Conservation (phyloP, 1,140 invertebrate genomes). For the Scaptomyza graminum region DNA sequence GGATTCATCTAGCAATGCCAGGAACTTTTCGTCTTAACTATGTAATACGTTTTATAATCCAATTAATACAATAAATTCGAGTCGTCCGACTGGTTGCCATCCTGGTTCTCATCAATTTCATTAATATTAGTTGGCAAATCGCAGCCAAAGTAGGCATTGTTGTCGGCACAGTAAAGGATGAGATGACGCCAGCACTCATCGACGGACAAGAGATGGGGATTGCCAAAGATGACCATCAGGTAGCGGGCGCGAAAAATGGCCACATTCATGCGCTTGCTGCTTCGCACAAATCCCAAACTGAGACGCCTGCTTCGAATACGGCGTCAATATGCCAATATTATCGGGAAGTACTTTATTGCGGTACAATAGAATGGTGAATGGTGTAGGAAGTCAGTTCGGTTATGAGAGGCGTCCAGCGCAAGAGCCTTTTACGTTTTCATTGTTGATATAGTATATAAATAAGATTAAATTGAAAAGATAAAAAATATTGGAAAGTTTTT, state of each 20-base stretch:
- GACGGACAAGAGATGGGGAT: constrained; percentile 89
- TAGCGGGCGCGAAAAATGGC: constrained; percentile 92
- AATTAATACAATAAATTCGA: constrained; percentile 7
- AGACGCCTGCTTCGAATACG: constrained; percentile 94
- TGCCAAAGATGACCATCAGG: constrained; percentile 92
- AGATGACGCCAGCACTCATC: constrained; percentile 90
- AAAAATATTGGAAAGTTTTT: neutral
- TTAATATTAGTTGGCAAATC: constrained; percentile 83
- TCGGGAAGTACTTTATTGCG: constrained; percentile 86
- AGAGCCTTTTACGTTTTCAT: neutral
- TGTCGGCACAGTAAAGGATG: constrained; percentile 87
- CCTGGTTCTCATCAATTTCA: neutral
- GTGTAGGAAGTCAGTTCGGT: too few relatives aligned
- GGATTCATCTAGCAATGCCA: constrained; percentile 10
- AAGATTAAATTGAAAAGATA: neutral
- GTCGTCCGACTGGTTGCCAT: neutral
- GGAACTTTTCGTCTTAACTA: constrained; percentile 1
- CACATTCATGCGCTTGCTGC: constrained; percentile 93
- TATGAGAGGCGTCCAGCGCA: too few relatives aligned
- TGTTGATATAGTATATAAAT: neutral
- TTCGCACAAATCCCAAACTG: constrained; percentile 90
- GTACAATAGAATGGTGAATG: constrained; percentile 87
- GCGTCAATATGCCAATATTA: constrained; percentile 96
- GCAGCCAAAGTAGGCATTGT: constrained; percentile 88
- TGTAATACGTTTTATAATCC: neutral